Conservation (phyloP, 2,797 vertebrate species). For the Coranthus polyacanthus region DNA sequence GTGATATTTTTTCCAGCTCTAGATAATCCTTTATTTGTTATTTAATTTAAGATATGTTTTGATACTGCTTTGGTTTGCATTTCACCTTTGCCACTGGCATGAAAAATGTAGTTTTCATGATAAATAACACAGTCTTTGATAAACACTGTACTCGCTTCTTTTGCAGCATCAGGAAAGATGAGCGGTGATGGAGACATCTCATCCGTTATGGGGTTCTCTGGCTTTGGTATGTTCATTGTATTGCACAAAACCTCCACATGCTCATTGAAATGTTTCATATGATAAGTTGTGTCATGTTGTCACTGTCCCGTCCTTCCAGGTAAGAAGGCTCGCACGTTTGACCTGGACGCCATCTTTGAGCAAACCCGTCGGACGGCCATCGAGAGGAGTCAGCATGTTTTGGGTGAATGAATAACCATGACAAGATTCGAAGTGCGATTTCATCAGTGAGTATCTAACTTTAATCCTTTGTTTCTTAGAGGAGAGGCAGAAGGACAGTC, state of each 20-base stretch:
- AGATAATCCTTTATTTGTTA: too few relatives aligned
- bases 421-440: not conserved
- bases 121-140: not conserved
- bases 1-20: too few relatives aligned
- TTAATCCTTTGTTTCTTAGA: slow-evolving; percentile 60
- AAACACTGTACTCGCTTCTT: not conserved
- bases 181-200: slow-evolving; percentile 77
- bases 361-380: slow-evolving; percentile 95
- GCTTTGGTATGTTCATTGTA: slow-evolving; percentile 81
- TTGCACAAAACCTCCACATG: not conserved
- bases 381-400: slow-evolving; percentile 90
- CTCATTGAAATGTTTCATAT: not conserved
- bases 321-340: slow-evolving; percentile 97
- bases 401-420: slow-evolving; percentile 82
- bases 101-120: not conserved
- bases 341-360: slow-evolving; percentile 96
- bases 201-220: slow-evolving; percentile 87
- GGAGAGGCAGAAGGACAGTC: slow-evolving; percentile 75
- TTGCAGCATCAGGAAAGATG: slow-evolving; percentile 45
- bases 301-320: slow-evolving; percentile 75
- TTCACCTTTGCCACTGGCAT: too few relatives aligned
- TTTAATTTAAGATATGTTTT: too few relatives aligned
- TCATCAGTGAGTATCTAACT: slow-evolving; percentile 12
- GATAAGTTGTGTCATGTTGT: not conserved
- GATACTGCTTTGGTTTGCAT: too few relatives aligned